Conservation (phyloP, 2,113 vertebrate species). For the Eleginops maclovinus region DNA sequence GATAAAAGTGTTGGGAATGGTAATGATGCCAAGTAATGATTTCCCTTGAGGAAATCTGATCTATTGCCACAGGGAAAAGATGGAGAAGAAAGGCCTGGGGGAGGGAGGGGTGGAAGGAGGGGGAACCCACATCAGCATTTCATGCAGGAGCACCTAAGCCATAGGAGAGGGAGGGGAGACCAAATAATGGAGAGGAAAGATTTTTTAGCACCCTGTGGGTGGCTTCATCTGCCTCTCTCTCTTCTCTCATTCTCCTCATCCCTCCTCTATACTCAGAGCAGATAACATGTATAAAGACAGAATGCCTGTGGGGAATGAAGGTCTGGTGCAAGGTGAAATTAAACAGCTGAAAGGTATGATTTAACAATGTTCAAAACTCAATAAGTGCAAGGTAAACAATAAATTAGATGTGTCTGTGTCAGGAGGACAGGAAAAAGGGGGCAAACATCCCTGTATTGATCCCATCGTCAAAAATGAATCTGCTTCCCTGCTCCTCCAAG, state of each 20-base stretch:
- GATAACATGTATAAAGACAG: constrained; percentile 75
- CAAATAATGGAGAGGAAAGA: constrained; percentile 68
- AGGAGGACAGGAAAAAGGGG: constrained; percentile 82
- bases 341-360: constrained; percentile 96
- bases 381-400: constrained; percentile 94
- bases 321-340: constrained; percentile 87
- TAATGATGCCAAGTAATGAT: constrained; percentile 98
- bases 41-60: constrained; percentile 96
- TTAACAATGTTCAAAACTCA: constrained; percentile 95
- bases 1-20: constrained; percentile 94
- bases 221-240: constrained; percentile 29
- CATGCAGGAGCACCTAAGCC: constrained; percentile 71
- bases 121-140: constrained; percentile 78
- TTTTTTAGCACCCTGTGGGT: constrained; percentile 69
- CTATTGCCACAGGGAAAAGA: constrained; percentile 92
- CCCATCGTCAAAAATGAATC: constrained; percentile 93
- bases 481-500: constrained; percentile 87
- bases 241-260: constrained; percentile 23
- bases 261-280: constrained; percentile 35
- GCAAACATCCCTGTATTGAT: constrained; percentile 88
- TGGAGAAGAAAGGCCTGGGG: constrained; percentile 80
- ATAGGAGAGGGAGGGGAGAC: constrained; percentile 48
- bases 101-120: constrained; percentile 34
- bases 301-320: constrained; percentile 86
- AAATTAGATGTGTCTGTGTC: constrained; percentile 92